Evolutionary conservation across 2,113 vertebrate species (phyloP).

Genomic region (Electrona antarctica): DNA sequence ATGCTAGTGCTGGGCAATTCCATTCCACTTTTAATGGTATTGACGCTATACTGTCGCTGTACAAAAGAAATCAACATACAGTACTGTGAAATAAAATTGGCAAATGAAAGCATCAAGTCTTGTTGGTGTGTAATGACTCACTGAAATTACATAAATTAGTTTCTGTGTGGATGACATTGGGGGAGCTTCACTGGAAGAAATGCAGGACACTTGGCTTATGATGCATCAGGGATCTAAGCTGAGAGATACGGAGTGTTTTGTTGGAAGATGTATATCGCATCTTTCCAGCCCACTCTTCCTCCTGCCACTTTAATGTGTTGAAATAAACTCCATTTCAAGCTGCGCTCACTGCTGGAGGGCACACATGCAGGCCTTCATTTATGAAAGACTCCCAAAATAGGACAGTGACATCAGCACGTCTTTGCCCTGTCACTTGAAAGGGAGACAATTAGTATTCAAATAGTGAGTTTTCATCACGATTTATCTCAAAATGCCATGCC

Average conservation of each 20-base stretch:
- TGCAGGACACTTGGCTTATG: conserved; percentile 30
- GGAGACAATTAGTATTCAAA: conserved; percentile 60
- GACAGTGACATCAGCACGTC: conserved; percentile 51
- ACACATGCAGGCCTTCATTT: conserved; percentile 38
- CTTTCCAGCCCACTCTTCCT: conserved; percentile 36
- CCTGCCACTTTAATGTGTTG: conserved; percentile 46
- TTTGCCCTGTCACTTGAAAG: conserved; percentile 35
- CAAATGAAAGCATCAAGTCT: background rate
- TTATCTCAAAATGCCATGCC: conserved; percentile 59
- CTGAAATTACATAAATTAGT: conserved; percentile 24
- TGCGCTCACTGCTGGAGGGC: conserved; percentile 51
- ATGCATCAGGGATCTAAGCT: conserved; percentile 38
- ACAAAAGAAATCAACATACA: background rate
- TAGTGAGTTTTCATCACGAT: conserved; percentile 47
- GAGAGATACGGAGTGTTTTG: conserved; percentile 38
- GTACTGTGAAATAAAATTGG: background rate
- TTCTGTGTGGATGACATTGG: conserved; percentile 18
- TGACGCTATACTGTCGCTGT: conserved; percentile 5
- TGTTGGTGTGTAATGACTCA: conserved; percentile 17
- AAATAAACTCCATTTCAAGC: conserved; percentile 44
- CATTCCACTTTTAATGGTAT: background rate
- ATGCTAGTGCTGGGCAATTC: conserved; percentile 66
- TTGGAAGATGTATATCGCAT: conserved; percentile 36
- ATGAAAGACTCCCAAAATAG: conserved; percentile 51
- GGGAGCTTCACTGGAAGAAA: conserved; percentile 13